Conservation (phyloP, 2,888 invertebrate genomes). For the Pyrocoelia pectoralis region DNA sequence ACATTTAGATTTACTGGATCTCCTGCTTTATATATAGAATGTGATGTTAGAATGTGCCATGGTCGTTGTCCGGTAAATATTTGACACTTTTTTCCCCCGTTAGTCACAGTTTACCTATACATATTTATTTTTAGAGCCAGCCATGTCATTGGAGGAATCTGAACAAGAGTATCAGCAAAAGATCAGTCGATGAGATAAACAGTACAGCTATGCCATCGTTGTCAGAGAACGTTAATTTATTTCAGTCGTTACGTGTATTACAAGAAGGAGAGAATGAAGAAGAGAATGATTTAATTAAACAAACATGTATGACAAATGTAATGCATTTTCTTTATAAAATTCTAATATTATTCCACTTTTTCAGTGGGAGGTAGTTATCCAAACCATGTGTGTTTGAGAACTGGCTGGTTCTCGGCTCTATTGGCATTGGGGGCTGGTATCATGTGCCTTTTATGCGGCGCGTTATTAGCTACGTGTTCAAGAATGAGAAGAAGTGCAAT, state of each 20-base stretch:
- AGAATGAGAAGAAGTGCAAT: slow-evolving; percentile 69
- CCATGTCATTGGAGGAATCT: slow-evolving; percentile 93
- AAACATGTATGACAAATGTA: slow-evolving; percentile 15
- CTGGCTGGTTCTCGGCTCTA: slow-evolving; percentile 64
- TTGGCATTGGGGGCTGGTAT: slow-evolving; percentile 60
- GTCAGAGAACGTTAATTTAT: slow-evolving; percentile 90
- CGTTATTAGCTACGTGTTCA: slow-evolving; percentile 78
- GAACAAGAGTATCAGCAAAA: slow-evolving; percentile 75
- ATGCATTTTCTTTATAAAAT: background rate
- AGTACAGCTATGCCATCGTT: slow-evolving; percentile 60
- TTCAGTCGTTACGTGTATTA: slow-evolving; percentile 86
- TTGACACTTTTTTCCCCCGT: slow-evolving; percentile 6
- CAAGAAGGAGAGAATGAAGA: slow-evolving; percentile 84
- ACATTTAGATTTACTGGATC: slow-evolving; percentile 94
- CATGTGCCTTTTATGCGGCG: slow-evolving; percentile 75
- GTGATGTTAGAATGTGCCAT: slow-evolving; percentile 95
- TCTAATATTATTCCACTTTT: background rate
- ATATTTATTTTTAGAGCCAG: slow-evolving; percentile 78
- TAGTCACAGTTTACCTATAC: no score
- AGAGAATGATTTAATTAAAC: slow-evolving; percentile 15
- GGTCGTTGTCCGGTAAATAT: slow-evolving; percentile 84
- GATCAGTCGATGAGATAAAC: slow-evolving; percentile 67
- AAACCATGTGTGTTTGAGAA: slow-evolving; percentile 58
- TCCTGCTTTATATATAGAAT: slow-evolving; percentile 92
- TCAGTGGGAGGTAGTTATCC: slow-evolving; percentile 47